Conservation (phyloP, 2,888 invertebrate species). For the Mycalesis mineus region DNA sequence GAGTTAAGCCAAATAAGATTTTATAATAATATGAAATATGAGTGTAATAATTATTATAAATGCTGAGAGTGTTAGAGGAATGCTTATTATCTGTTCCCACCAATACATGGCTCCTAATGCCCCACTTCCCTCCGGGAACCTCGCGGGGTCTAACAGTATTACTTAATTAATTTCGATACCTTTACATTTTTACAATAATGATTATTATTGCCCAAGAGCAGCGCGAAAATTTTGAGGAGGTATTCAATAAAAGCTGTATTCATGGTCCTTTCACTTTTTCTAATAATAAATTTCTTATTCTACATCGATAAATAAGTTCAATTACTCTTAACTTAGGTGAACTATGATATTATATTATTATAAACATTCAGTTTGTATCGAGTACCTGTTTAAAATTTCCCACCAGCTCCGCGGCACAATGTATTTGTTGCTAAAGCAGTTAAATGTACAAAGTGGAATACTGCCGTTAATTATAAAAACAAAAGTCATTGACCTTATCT, state of each 20-base stretch:
- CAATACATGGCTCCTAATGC: slow-evolving; percentile 39
- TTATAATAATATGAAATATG: slow-evolving; percentile 13
- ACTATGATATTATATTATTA: not conserved
- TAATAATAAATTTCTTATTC: too few species aligned
- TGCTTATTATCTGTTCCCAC: slow-evolving; percentile 32
- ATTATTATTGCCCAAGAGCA: slow-evolving; percentile 12
- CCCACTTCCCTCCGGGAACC: slow-evolving; percentile 38
- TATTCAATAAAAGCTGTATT: too few species aligned
- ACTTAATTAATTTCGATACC: slow-evolving; percentile 69
- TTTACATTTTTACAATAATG: slow-evolving; percentile 53
- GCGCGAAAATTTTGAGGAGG: not conserved
- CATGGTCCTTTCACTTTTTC: too few species aligned
- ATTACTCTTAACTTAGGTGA: too few species aligned
- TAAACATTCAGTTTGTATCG: not conserved
- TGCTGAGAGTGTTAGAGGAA: slow-evolving; percentile 16
- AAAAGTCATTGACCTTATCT: slow-evolving; percentile 32
- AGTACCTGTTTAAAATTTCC: not conserved
- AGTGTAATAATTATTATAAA: slow-evolving; percentile 15
- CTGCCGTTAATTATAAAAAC: slow-evolving; percentile 33
- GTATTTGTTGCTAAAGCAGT: slow-evolving; percentile 27
- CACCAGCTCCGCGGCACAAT: slow-evolving; percentile 16
- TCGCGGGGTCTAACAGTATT: slow-evolving; percentile 72
- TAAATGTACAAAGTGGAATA: slow-evolving; percentile 27
- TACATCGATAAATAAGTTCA: too few species aligned
- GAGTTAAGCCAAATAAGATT: slow-evolving; percentile 4